Conservation (phyloP, 2,797 vertebrate genomes). For the Hirundo rustica region DNA sequence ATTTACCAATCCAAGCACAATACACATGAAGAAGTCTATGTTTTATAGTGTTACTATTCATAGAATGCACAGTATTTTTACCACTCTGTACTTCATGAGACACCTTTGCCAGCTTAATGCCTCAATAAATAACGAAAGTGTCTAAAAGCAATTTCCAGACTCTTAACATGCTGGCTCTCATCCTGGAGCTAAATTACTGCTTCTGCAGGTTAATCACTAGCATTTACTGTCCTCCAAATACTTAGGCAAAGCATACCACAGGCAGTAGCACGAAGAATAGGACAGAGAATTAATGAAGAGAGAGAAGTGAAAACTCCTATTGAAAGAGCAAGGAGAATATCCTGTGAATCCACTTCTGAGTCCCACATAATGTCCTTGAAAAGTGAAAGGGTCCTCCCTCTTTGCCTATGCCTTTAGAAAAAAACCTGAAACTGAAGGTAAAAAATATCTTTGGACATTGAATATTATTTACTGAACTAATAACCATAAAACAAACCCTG, state of each 20-base stretch:
- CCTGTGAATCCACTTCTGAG: conserved; percentile 3
- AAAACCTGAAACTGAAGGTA: not conserved
- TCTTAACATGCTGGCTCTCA: conserved; percentile 5
- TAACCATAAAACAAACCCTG: not conserved
- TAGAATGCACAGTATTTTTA: not conserved
- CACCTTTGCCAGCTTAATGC: not conserved
- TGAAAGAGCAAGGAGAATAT: conserved; percentile 26
- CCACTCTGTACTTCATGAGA: not conserved
- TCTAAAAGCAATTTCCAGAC: not conserved
- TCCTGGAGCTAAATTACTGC: conserved; percentile 52
- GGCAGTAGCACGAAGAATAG: conserved; percentile 52
- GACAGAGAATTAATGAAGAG: conserved; percentile 52
- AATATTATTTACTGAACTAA: not conserved
- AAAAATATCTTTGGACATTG: not conserved
- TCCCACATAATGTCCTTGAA: not conserved
- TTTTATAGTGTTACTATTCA: not conserved
- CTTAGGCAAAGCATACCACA: conserved; percentile 21
- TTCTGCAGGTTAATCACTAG: conserved; percentile 40
- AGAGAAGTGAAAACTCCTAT: conserved; percentile 46
- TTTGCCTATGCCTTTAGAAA: not conserved
- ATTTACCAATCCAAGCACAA: not conserved
- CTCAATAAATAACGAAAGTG: not conserved
- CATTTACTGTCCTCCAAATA: conserved; percentile 45
- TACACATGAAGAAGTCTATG: not conserved
- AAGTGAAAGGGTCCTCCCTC: not conserved